These are phyloP conservation scores for Hypothenemus hampei DNA, from an alignment of 1,140 invertebrate genomes.

Conservation along the genomic window DNA sequence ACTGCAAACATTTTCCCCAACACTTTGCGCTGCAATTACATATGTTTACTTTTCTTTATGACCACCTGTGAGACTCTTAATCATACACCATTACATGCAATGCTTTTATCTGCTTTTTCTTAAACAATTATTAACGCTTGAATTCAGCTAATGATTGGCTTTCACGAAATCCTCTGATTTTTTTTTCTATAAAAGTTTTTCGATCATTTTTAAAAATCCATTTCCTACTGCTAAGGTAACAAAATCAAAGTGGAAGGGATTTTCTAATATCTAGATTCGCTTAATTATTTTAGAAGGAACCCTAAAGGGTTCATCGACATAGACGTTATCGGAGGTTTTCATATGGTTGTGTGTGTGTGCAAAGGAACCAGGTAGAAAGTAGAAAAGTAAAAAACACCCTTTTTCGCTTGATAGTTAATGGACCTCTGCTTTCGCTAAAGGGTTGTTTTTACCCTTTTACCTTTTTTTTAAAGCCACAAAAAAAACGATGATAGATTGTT, in stretches of 20 bases:
- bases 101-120: conserved; percentile 21
- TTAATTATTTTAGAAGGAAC: conserved; percentile 3
- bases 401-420: conserved; percentile 21
- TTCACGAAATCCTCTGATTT: no score
- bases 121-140: no score
- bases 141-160: no score
- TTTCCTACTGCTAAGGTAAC: no score
- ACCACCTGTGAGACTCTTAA: conserved; percentile 23
- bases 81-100: conserved; percentile 18
- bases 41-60: conserved; percentile 21
- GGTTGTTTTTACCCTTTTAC: conserved; percentile 28
- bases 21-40: conserved; percentile 23
- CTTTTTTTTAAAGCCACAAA: conserved; percentile 13
- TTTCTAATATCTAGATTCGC: no score
- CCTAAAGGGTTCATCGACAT: conserved; percentile 2
- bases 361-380: conserved; percentile 18
- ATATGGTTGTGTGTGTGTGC: conserved; percentile 13
- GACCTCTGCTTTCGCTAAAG: conserved; percentile 19
- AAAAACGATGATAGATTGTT: conserved; percentile 23
- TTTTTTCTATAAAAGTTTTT: no score
- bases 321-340: conserved; percentile 4
- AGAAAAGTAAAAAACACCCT: conserved; percentile 1
- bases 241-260: no score
- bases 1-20: conserved; percentile 22
- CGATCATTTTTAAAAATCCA: no score